phyloP scores from a whole-genome alignment of 2,797 vertebrate genomes.

The Hemitrygon akajei region DNA sequence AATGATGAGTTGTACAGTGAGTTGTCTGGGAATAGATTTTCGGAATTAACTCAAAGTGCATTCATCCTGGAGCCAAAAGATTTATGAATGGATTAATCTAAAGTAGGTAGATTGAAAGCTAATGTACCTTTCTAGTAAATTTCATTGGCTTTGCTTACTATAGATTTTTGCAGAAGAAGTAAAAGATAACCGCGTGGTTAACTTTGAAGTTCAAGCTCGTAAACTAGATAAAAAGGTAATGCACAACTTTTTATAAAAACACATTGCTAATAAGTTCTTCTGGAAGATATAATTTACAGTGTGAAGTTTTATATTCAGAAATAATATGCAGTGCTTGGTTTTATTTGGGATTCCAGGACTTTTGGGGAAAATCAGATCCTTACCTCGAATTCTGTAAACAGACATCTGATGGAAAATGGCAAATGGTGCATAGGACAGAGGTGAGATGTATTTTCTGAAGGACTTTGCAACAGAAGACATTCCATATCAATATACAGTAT shows the following conservation, averaged over 20 bases:
- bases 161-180: conserved; percentile 92
- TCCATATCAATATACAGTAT: not conserved
- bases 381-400: conserved; percentile 93
- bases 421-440: conserved; percentile 95
- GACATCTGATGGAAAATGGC: conserved; percentile 78
- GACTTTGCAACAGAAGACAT: not conserved
- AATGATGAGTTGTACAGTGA: not conserved
- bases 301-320: not conserved
- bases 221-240: conserved; percentile 92
- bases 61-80: too few relatives aligned
- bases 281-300: conserved; percentile 45
- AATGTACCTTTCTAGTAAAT: not conserved
- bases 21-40: not conserved
- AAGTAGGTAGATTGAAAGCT: too few relatives aligned
- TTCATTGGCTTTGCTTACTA: conserved; percentile 39
- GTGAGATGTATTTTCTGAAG: conserved; percentile 51
- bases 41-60: not conserved
- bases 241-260: too few relatives aligned
- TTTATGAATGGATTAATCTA: not conserved
- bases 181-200: conserved; percentile 82
- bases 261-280: not conserved
- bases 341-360: conserved; percentile 57
- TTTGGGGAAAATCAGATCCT: conserved; percentile 95
- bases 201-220: conserved; percentile 85
- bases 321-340: not conserved